Evolutionary conservation across 2,888 invertebrate genomes (phyloP).

Genomic region (Chymomyza amoena): DNA sequence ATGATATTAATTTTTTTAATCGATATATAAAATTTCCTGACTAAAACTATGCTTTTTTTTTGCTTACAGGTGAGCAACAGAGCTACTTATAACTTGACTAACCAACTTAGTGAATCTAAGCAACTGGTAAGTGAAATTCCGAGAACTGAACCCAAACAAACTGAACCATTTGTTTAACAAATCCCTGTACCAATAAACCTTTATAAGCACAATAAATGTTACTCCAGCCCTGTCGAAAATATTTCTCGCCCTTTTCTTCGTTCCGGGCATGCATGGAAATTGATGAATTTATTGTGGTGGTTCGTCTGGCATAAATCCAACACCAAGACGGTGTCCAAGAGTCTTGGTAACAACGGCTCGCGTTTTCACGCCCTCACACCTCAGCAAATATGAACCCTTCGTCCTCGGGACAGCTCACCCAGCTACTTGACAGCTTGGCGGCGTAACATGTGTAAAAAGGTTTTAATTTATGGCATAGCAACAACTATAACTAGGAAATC

Average conservation of each 20-base stretch:
- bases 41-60: no score
- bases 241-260: not conserved
- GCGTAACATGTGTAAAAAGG: conserved; percentile 6
- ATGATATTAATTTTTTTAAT: no score
- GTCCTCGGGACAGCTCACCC: not conserved
- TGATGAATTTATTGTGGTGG: conserved; percentile 6
- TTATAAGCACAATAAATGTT: not conserved
- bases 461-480: conserved; percentile 3
- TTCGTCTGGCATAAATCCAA: not conserved
- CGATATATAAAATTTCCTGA: no score
- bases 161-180: not conserved
- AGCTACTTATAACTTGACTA: no score
- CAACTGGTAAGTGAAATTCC: not conserved
- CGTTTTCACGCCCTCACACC: not conserved
- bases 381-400: not conserved
- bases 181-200: not conserved
- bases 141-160: not conserved
- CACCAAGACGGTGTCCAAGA: not conserved
- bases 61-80: no score
- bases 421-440: not conserved
- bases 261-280: not conserved
- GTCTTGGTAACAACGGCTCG: not conserved
- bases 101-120: no score
- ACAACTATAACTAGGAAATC: not conserved
- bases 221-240: not conserved